Evolutionary conservation across 2,113 vertebrate genomes (phyloP), one percentile per base, ranked within the genome.

Genomic region (Hystrix brachyura): DNA sequence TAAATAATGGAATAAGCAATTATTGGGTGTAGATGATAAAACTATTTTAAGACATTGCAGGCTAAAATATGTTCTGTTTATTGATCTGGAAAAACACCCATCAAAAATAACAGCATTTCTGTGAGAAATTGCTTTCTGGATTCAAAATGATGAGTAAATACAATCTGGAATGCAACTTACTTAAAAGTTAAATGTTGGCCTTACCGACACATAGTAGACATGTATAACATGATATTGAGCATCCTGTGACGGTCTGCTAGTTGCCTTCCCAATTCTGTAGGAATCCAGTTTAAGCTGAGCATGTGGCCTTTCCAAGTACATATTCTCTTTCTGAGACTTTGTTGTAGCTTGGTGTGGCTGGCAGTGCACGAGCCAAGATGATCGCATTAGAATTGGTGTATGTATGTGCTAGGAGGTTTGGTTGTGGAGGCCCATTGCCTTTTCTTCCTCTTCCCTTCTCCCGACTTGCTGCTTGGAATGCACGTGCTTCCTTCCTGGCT

Each of bases 51-150:
- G 48, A 81, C 18, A 51, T 14, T 76, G 1, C 65, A 46, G 23
- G 17, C 27, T 90, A 74, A 80, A 62, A 79, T 25, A 91, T 13
- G 51, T 82, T 91, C 55, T 95, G n/a, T 80, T 80, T 95, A 91
- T 90, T 90, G 34, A 46, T 79, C 79, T 94, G 67, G 18, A 32
- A 96, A 80, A 46, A 85, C 59, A 92, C 17, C 67, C 48, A 29
- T 74, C 57, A 84, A n/a, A 95, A 94, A 91, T 67, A 87, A 67
- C 12, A 83, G 19, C 64, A 17, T 85, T 93, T 92, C 64, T 93
- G 10, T 94, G 71, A 96, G 53, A 18, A 92, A 76, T 57, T 90
- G 34, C 51, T 60, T 93, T 84, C 11, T 10, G 11, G 21, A 10
- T 91, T 79, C 90, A 25, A 89, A 64, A 46, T 57, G 43, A 79